Evolutionary conservation across 2,797 vertebrate genomes (phyloP).

Genomic region (Echeneis naucrates): DNA sequence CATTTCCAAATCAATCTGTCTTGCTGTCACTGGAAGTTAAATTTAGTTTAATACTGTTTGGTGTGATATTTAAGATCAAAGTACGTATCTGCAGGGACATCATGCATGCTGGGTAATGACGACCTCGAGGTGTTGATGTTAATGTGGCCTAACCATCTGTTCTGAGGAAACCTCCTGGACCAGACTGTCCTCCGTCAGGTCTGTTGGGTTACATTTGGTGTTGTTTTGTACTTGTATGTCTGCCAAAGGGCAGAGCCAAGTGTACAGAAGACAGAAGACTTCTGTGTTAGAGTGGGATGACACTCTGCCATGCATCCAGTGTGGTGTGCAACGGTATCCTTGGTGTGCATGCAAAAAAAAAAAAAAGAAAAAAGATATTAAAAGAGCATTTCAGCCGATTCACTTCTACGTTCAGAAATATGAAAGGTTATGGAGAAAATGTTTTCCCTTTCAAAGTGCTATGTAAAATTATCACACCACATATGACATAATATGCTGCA

Average conservation of each 20-base stretch:
- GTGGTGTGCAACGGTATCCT: too few species aligned
- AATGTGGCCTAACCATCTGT: not conserved
- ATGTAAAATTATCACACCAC: too few species aligned
- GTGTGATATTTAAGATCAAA: not conserved
- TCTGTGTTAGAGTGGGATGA: too few species aligned
- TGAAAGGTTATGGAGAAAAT: not conserved
- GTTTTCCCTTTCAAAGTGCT: too few species aligned
- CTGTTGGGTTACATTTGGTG: not conserved
- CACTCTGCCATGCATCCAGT: too few species aligned
- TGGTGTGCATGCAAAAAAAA: too few species aligned
- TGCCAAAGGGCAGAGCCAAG: not conserved
- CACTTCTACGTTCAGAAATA: not conserved
- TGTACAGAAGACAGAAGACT: too few species aligned
- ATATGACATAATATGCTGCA: too few species aligned
- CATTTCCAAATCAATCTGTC: too few species aligned
- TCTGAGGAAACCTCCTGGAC: not conserved
- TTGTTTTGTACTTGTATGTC: not conserved
- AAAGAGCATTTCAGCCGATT: too few species aligned
- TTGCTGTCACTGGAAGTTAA: not conserved
- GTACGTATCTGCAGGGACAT: not conserved
- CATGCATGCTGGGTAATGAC: not conserved
- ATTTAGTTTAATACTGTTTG: not conserved
- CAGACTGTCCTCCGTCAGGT: too few species aligned
- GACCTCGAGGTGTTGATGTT: not conserved
- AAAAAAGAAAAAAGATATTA: too few species aligned